Evolutionary conservation across 2,888 invertebrate genomes (phyloP), one percentile per base, ranked within the genome.

Genomic region (Cotesia congregata): DNA sequence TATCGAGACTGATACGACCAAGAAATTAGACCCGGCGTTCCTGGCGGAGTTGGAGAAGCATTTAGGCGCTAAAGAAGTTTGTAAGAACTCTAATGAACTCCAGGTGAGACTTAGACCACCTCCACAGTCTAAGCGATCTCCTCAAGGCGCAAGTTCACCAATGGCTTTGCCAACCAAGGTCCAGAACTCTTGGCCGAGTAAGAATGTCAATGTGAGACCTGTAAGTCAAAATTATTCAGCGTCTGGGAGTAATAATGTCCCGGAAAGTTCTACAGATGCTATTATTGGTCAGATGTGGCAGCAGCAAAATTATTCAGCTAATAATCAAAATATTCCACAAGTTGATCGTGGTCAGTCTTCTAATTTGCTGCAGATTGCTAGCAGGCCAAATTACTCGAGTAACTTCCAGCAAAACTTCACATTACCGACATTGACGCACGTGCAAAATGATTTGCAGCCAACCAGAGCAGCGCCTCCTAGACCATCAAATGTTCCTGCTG

Each of bases 1-100:
- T 5, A 81, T 86, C 9, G 85, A 86, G 9, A 78, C 83, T 0
- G 17, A 79, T 79, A 0, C 75, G 80, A n/a, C 90, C 90, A 1
- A 90, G 77, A 90, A 91, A 83, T 86, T 93, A 17, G 92, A 93
- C 84, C 90, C 92, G 6, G 91, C 91, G 15, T 93, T 94, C 80
- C 90, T 94, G 60, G 92, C 92, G 0, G 93, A 94, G 83, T 86
- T 94, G 70, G 94, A 94, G 85, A 93, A 93, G 81, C 92, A 92
- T 82, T 88, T 94, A 12, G 91, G 90, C 0, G 90, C 90, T 70
- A 90, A 90, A 73, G 90, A 90, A 72, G 89, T 89, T 0, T 86
- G 85, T 7, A 90, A 90, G 15, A 91, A 90, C 75, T 90, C 87
- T 1, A 89, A 90, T 79, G 89, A 73, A n/a, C 39, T 73, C 1